Percentiles rank a stretch among this genome's conserved stretches.
Conservation (phyloP, 1,140 invertebrate genomes). For the Galendromus occidentalis region DNA sequence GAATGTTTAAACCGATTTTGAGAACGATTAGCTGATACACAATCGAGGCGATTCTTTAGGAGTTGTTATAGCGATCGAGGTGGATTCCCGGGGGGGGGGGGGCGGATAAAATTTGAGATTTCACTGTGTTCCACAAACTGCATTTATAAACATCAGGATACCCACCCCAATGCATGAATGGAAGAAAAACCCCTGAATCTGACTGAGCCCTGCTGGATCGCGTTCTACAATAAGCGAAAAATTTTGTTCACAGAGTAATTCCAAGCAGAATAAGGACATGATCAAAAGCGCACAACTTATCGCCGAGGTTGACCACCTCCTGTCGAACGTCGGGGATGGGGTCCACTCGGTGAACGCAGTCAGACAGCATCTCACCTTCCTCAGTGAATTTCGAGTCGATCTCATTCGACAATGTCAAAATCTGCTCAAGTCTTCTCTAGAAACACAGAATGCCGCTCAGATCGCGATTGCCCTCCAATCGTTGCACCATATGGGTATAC, state of each 20-base stretch:
- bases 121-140: too few relatives aligned
- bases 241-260: background rate
- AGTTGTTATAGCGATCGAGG: too few relatives aligned
- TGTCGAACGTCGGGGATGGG: background rate
- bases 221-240: too few relatives aligned
- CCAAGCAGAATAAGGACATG: background rate
- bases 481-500: slow-evolving; percentile 3
- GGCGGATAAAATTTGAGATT: too few relatives aligned
- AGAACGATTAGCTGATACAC: too few relatives aligned
- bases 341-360: slow-evolving; percentile 3
- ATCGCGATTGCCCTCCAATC: background rate
- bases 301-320: background rate
- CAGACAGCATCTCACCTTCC: background rate
- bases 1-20: too few relatives aligned
- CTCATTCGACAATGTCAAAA: slow-evolving; percentile 2
- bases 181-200: too few relatives aligned
- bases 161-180: too few relatives aligned
- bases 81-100: too few relatives aligned
- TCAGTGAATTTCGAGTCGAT: slow-evolving; percentile 3
- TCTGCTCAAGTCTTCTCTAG: background rate
- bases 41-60: too few relatives aligned
- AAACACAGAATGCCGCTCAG: background rate
- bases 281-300: background rate
- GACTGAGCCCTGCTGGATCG: too few relatives aligned
- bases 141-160: too few relatives aligned